Base-by-base conservation (phyloP, 2,888 invertebrate species). In the Cephus sareptanus region DNA sequence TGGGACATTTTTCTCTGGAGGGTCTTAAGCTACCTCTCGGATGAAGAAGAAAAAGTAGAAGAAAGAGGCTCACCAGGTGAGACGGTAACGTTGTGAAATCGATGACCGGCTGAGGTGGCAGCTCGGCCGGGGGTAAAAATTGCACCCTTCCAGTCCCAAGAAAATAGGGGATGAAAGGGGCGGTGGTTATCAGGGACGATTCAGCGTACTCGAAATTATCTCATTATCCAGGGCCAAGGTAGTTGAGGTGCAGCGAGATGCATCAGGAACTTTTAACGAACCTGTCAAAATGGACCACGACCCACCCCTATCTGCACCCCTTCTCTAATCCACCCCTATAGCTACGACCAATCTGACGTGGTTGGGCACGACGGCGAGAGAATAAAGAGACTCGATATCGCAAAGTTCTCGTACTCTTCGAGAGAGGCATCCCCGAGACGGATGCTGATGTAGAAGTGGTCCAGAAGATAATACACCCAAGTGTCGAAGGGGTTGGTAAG, bases 261-360 rank as follows among this genome's bases (percentile, higher is more conserved):
- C 74, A 80, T 73, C 68, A 74, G 75, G 79, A 83, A 83, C 80
- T 83, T 83, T 83, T 83, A 83, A 83, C 83, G 81, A 83, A 83
- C 80, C 80, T 79, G 79, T 33, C 56, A 56, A 56, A 56, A 56
- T 56, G 56, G 56, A 56, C 40, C 9, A 23, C 40, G 40, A 56
- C 56, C 15, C 6, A 6, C 56, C 56, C 56, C 56, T 9, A 9
- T 40, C 6, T 23, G 15, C 35, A 35, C 15, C 56, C 40, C 13
- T 4, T 13, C 4, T 1, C 13, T 3, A 1, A 3, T 3, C 13
- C 37, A 12, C 40, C 40, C 56, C 23, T 23, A 23, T 0, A 40
- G 40, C 40, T 6, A 23, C 15, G 40, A 40, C 15, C 12, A 35
- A 0, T 3, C 35, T 3, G 40, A 23, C 0, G 23, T 1, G 6